Conservation (phyloP, 2,888 invertebrate species). For the Encarsia formosa region DNA sequence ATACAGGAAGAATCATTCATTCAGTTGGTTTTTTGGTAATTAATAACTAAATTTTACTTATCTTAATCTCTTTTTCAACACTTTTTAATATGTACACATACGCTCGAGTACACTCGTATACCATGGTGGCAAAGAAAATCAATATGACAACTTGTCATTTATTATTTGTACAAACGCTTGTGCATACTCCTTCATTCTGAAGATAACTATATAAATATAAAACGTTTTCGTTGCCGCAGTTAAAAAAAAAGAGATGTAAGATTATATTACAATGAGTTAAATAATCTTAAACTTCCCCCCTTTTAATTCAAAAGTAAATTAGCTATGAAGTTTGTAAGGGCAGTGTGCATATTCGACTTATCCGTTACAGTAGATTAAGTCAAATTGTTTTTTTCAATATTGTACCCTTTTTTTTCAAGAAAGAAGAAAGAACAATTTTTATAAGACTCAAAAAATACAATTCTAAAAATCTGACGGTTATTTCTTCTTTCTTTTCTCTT, state of each 20-base stretch:
- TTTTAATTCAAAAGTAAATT: not conserved
- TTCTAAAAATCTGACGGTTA: not conserved
- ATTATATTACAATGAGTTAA: too few relatives aligned
- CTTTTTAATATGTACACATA: slow-evolving; percentile 18
- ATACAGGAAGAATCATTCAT: slow-evolving; percentile 28
- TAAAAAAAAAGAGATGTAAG: not conserved
- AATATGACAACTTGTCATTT: slow-evolving; percentile 13
- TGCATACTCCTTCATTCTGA: not conserved
- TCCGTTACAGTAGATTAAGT: slow-evolving; percentile 9
- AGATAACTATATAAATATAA: slow-evolving; percentile 13
- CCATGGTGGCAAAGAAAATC: slow-evolving; percentile 10
- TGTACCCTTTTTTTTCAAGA: too few relatives aligned
- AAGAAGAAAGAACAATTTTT: not conserved
- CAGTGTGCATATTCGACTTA: slow-evolving; percentile 10
- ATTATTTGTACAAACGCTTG: slow-evolving; percentile 10
- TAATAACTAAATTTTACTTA: slow-evolving; percentile 15
- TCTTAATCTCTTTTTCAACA: slow-evolving; percentile 11
- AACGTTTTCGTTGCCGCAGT: slow-evolving; percentile 11
- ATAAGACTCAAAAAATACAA: not conserved
- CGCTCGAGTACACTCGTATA: slow-evolving; percentile 7
- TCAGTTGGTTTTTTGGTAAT: slow-evolving; percentile 16
- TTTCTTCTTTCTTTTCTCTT: too few relatives aligned
- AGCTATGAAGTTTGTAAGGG: slow-evolving; percentile 16
- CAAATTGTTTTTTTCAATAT: not conserved
- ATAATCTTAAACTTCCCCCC: not conserved